Evolutionary conservation across 1,140 invertebrate genomes (phyloP), one percentile per base, ranked within the genome.

Genomic region (Ceratina australensis): DNA sequence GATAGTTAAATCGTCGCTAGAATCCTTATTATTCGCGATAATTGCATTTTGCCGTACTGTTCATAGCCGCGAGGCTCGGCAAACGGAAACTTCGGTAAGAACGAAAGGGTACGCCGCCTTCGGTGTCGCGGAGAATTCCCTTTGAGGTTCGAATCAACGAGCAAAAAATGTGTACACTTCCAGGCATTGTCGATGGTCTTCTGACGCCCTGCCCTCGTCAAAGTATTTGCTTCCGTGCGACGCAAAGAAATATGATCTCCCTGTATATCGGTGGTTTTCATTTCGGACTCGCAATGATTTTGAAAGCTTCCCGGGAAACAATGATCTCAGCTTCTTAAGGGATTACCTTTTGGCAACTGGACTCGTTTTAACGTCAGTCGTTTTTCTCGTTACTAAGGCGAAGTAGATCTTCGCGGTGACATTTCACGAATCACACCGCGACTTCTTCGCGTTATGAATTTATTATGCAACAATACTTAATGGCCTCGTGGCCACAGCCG

Each of bases 11-110:
- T 65, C 68, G 50, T 49, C 49, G 28, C 10, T 24, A 7, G 10
- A n/a, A n/a, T 68, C 33, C 47, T 78, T 72, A 64, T 78, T 72
- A 49, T 49, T 57, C 68, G 49, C 26, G 10, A 28, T 76, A 69
- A 50, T 69, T 52, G 65, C 18, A 24, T 15, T 18, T 28, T 24
- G 50, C 2, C 12, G 22, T n/a, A 26, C 0, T 5, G 12, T 69
- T n/a, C 50, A 13, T 2, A 26, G 15, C 20, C 13, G 1, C 18
- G 42, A 42, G 33, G 33, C 33, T 42, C 33, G 33, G 33, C 33
- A 33, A 63, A 24, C 3, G 26, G 26, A 26, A 20, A 49, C 24
- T 24, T 33, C 26, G 7, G n/a, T 0, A 16, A 59, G 24, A 16
- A 18, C 15, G 8, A 16, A 56, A 42, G 13, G n/a, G 26, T 18